Conservation (phyloP, 2,113 vertebrate genomes). For the Eudyptes chrysolophus region DNA sequence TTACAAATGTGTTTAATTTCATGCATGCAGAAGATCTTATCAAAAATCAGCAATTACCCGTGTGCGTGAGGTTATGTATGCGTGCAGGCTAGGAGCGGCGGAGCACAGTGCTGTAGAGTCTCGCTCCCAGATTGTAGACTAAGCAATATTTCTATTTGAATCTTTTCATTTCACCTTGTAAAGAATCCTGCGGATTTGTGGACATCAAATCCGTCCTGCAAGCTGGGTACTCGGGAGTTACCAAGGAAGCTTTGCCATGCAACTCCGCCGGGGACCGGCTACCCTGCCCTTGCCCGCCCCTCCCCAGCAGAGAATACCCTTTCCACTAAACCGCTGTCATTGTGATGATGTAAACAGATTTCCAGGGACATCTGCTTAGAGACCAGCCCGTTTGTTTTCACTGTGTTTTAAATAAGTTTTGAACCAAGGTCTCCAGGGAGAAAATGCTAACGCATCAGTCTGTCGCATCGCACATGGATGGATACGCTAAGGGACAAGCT, state of each 20-base stretch:
- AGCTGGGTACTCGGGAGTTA: not conserved
- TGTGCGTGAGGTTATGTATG: not conserved
- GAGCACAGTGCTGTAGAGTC: not conserved
- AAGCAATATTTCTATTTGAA: not conserved
- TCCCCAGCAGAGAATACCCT: not conserved
- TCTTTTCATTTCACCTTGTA: not conserved
- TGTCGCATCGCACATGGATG: not conserved
- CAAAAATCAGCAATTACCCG: not conserved
- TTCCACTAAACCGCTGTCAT: not conserved
- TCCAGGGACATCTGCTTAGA: slow-evolving; percentile 41
- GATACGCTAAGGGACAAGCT: not conserved
- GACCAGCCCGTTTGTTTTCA: slow-evolving; percentile 18
- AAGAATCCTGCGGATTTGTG: not conserved
- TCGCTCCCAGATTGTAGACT: rapidly evolving
- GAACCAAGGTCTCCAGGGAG: slow-evolving; percentile 34
- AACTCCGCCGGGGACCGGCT: not conserved
- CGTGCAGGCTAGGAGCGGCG: not conserved
- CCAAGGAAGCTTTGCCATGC: not conserved
- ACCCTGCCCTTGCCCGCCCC: not conserved
- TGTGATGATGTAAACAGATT: not conserved
- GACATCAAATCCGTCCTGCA: not conserved
- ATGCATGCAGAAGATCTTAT: not conserved
- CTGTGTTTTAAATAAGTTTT: slow-evolving; percentile 50
- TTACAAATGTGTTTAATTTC: not conserved
- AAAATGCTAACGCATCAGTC: slow-evolving; percentile 25